Base-by-base conservation (phyloP, 2,888 invertebrate genomes). In the Xanthorhoe designata region DNA sequence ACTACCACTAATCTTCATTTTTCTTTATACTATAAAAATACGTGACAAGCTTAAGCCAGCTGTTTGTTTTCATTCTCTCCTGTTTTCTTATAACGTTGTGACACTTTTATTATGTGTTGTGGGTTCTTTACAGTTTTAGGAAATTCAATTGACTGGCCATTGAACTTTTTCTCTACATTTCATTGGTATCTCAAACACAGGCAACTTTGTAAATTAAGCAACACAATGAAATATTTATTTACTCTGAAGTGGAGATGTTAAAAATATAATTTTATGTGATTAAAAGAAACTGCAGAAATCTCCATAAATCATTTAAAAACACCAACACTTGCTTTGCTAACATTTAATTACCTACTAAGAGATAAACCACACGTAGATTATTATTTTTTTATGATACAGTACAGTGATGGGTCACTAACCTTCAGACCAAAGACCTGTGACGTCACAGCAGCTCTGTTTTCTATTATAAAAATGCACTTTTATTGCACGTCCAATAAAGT, bases 401-500 rank as follows among this genome's bases (percentile, higher is more conserved):
- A 49, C 49, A 42, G 9, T 35, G 58, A 19, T 70, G 72, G 85
- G 80, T 84, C 81, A 69, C 64, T 74, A 81, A 75, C 78, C 84
- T 73, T 74, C 66, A 60, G 74, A 73, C 66, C 77, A 68, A 75
- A 78, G 77, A 76, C 69, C 77, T 72, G 63, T 72, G 73, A 77
- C 77, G 69, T 68, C 63, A 69, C 52, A 61, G 54, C 71, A 3
- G 7, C 32, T 32, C 32, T 76, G 68, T 69, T 71, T 74, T 73
- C 68, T 61, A 59, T 71, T 73, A 76, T 74, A 78, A 77, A 78
- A 81, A 74, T 79, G 59, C 71, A 74, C 72, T 64, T 76, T 75
- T 75, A 75, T 60, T 47, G 59, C 73, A 47, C 61, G 69, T 74
- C 59, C 62, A 70, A 68, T 70, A 47, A 69, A 73, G 57, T 64